A percentile compares a stretch with the other conserved stretches of the same genome.
phyloP scores from a whole-genome alignment of 2,888 invertebrate genomes.

The Callinectes sapidus region DNA sequence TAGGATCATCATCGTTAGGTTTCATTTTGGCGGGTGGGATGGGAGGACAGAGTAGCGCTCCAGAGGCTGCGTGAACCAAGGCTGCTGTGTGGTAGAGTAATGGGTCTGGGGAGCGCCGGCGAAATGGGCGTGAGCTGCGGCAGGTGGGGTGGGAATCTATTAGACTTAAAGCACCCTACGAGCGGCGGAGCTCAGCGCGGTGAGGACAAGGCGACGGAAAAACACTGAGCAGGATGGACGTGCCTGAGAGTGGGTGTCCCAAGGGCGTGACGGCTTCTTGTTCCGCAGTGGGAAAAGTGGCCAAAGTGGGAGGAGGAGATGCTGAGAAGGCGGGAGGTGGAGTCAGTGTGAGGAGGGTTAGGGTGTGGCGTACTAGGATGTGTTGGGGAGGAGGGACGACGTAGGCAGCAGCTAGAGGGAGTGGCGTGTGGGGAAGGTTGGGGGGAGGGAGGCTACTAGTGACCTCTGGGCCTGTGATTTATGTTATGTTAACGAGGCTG shows the following conservation, averaged over 20 bases:
- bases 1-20: background rate
- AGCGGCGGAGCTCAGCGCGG: background rate
- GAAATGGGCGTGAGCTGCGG: background rate
- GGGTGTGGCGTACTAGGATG: background rate
- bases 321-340: too few relatives aligned
- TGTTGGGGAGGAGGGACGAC: background rate
- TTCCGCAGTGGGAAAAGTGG: background rate
- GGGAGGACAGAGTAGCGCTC: background rate
- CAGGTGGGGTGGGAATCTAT: background rate
- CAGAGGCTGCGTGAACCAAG: background rate
- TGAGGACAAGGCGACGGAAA: background rate
- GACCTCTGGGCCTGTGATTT: background rate
- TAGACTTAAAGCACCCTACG: background rate
- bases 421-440: background rate
- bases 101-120: background rate
- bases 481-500: constrained; percentile 16
- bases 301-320: background rate
- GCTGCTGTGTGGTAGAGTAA: constrained; percentile 3
- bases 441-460: too few relatives aligned
- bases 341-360: background rate
- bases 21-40: constrained; percentile 11
- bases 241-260: background rate
- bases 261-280: background rate
- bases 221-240: background rate
- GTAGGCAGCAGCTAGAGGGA: background rate